Evolutionary conservation across 2,797 vertebrate species (phyloP).

Genomic region (Ciconia nigra): DNA sequence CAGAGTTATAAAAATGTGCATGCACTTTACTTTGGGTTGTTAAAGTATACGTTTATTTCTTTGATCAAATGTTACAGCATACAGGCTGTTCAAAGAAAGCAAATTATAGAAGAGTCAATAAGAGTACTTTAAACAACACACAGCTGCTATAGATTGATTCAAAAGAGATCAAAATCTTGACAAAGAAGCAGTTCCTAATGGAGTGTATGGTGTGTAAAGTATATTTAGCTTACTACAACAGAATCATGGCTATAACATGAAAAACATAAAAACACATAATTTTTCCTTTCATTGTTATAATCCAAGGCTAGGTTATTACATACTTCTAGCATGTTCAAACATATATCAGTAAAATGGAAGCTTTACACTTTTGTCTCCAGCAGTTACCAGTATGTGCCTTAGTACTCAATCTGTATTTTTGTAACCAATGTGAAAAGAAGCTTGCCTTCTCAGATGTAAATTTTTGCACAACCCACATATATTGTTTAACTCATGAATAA

Average conservation of each 20-base stretch:
- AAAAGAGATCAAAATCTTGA: slow-evolving; percentile 62
- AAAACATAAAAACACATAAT: slow-evolving; percentile 27
- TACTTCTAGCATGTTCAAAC: slow-evolving; percentile 77
- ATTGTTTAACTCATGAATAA: slow-evolving; percentile 6
- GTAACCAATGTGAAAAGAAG: background rate
- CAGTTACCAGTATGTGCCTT: slow-evolving; percentile 79
- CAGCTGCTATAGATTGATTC: slow-evolving; percentile 60
- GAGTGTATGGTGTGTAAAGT: background rate
- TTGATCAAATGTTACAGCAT: slow-evolving; percentile 78
- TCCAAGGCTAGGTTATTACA: slow-evolving; percentile 68
- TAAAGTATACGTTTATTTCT: slow-evolving; percentile 69
- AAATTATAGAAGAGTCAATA: slow-evolving; percentile 74
- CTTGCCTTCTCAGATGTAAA: background rate
- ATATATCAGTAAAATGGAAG: slow-evolving; percentile 74
- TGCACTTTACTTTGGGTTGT: slow-evolving; percentile 69
- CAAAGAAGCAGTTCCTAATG: slow-evolving; percentile 33
- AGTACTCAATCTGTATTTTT: slow-evolving; percentile 68
- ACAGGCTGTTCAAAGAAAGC: slow-evolving; percentile 72
- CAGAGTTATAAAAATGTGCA: slow-evolving; percentile 67
- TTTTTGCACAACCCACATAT: background rate
- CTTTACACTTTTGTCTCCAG: slow-evolving; percentile 65
- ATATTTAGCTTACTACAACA: background rate
- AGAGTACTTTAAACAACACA: slow-evolving; percentile 58
- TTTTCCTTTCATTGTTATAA: background rate
- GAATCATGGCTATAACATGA: background rate